A percentile compares a stretch with the other conserved stretches of the same genome.
Evolutionary conservation across 92 coral and sea anemone species (phyloP).

Genomic region (Scolanthus callimorphus): DNA sequence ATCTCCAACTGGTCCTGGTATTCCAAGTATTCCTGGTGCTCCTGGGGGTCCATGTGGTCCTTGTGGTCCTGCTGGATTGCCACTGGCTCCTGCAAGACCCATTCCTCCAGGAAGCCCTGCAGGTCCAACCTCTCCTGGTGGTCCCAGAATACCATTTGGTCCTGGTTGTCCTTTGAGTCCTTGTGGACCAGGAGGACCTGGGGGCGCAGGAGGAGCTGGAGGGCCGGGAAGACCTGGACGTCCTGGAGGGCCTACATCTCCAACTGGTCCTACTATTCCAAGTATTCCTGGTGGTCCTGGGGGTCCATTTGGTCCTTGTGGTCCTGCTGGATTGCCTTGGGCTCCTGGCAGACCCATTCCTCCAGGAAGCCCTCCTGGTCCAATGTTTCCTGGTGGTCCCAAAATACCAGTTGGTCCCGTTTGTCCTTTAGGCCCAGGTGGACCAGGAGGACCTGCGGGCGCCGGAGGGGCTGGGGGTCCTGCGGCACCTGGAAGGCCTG

Average conservation of each 20-base stretch:
- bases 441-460: constrained; percentile 67
- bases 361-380: constrained; percentile 38
- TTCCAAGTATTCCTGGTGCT: constrained; percentile 25
- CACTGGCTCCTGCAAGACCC: constrained; percentile 35
- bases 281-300: constrained; percentile 19
- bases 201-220: constrained; percentile 65
- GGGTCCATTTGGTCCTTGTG: constrained; percentile 8
- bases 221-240: constrained; percentile 67
- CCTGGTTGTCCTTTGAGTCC: constrained; percentile 59
- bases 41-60: constrained; percentile 30
- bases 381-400: constrained; percentile 62
- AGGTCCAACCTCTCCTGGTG: constrained; percentile 80
- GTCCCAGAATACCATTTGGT: constrained; percentile 42
- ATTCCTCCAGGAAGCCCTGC: constrained; percentile 70
- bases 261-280: constrained; percentile 50
- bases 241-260: constrained; percentile 48
- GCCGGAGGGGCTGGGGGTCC: constrained; percentile 77
- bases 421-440: constrained; percentile 69
- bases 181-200: constrained; percentile 22
- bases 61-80: constrained; percentile 50
- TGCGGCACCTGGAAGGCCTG: constrained; percentile 54
- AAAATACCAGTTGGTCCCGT: constrained; percentile 48
- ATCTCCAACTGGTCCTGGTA: constrained; percentile 35
- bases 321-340: constrained; percentile 57
- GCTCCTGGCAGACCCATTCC: constrained; percentile 67